Conservation (phyloP, 2,797 vertebrate genomes). For the Rhinella marina region DNA sequence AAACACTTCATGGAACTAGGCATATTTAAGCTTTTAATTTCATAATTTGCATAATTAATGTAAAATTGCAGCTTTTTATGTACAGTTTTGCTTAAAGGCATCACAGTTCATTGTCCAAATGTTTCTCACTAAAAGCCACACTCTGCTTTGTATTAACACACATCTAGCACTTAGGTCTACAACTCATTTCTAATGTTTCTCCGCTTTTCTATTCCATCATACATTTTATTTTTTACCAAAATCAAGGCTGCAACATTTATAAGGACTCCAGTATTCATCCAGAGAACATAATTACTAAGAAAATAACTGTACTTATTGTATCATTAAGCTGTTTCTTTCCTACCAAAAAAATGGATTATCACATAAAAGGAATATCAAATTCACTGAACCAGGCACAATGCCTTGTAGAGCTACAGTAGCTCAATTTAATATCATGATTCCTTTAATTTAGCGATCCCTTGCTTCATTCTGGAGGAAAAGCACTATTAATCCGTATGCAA, state of each 20-base stretch:
- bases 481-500: no score
- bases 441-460: no score
- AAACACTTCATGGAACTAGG: constrained; percentile 8
- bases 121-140: neutral
- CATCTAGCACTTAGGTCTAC: neutral
- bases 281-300: neutral
- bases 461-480: no score
- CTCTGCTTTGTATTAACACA: neutral
- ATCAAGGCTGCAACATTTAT: neutral
- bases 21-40: constrained; percentile 27
- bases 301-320: no score
- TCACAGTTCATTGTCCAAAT: constrained; percentile 17
- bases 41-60: constrained; percentile 49
- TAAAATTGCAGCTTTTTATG: constrained; percentile 22
- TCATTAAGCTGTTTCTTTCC: no score
- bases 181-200: neutral
- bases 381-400: no score
- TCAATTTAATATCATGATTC: no score
- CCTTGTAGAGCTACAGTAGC: no score
- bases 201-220: neutral
- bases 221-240: neutral
- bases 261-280: neutral
- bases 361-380: no score
- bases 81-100: constrained; percentile 36
- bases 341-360: no score